Evolutionary conservation across 1,140 invertebrate species (phyloP).

Genomic region (Caenorhabditis brenneri): DNA sequence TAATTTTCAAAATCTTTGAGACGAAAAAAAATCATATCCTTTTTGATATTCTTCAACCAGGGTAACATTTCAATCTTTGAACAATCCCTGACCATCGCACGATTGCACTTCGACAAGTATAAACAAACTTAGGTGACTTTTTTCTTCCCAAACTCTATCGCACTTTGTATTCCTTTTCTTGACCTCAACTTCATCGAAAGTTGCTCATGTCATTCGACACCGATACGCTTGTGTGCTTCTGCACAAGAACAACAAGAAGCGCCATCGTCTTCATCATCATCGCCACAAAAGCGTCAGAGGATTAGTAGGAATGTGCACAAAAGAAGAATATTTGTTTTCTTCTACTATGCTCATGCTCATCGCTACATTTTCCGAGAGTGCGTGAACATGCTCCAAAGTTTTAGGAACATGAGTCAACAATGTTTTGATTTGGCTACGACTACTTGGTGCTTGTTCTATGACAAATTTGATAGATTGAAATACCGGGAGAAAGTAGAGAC

Average conservation of each 20-base stretch:
- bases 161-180: too few relatives aligned
- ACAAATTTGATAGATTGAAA: too few relatives aligned
- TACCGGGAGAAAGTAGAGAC: too few relatives aligned
- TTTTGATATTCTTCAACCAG: not conserved
- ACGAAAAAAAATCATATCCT: too few relatives aligned
- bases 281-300: conserved; percentile 10
- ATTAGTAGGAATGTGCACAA: not conserved
- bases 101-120: not conserved
- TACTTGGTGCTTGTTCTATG: not conserved
- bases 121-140: not conserved
- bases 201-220: not conserved
- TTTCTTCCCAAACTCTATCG: not conserved
- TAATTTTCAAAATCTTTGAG: too few relatives aligned
- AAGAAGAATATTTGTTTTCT: not conserved
- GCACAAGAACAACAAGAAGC: not conserved
- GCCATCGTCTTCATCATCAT: not conserved
- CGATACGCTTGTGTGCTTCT: not conserved
- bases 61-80: not conserved
- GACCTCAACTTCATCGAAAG: too few relatives aligned
- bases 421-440: not conserved
- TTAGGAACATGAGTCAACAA: conserved; percentile 7
- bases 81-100: not conserved
- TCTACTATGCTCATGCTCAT: not conserved
- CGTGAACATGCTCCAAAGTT: not conserved
- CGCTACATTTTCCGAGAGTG: not conserved